These are phyloP conservation scores for Aix galericulata DNA, from an alignment of 2,113 vertebrate species.

Conservation along the genomic window DNA sequence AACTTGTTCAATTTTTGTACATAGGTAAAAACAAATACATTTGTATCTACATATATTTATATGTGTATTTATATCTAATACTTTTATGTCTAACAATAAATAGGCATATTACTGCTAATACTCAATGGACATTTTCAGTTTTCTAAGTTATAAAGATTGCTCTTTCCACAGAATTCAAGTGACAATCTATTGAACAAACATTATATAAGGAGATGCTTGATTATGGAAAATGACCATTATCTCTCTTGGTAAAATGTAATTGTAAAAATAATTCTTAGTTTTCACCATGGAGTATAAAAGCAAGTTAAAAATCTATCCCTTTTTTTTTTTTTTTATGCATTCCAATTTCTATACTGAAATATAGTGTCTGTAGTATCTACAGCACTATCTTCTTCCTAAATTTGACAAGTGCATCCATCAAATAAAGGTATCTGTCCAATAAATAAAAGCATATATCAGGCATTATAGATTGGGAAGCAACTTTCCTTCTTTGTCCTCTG, in stretches of 20 bases:
- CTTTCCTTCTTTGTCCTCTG: background rate
- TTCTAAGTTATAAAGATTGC: background rate
- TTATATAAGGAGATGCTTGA: background rate
- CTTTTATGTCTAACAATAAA: background rate
- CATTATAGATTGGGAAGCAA: background rate
- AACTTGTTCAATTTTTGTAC: background rate
- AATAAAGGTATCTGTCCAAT: background rate
- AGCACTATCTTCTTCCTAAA: background rate
- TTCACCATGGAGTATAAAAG: background rate
- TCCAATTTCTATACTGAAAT: background rate
- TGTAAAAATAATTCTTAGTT: background rate
- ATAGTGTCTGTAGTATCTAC: no score
- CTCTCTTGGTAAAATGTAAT: background rate
- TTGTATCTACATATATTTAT: background rate
- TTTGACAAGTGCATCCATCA: background rate
- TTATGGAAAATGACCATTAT: background rate
- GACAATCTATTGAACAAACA: background rate
- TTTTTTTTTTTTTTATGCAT: background rate
- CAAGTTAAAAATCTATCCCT: background rate
- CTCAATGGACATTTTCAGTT: background rate
- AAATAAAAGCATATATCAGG: no score
- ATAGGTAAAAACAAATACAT: background rate
- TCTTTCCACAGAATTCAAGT: background rate
- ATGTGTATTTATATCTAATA: no score
- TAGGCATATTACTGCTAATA: background rate